Base-by-base conservation (phyloP, 2,888 invertebrate species). In the Cephalotes varians region DNA sequence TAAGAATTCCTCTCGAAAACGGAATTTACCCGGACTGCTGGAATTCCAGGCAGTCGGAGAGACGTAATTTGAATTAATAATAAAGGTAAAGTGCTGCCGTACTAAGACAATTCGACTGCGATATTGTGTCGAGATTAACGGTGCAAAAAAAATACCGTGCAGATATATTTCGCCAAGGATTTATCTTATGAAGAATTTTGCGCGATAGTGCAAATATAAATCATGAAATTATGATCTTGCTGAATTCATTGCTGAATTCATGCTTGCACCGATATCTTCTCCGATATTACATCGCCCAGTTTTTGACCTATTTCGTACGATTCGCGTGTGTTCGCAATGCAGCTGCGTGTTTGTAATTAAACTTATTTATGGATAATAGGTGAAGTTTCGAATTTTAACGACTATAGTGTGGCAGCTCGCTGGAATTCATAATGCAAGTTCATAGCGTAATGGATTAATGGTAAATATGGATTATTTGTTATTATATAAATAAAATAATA, bases 61-160 rank as follows among this genome's bases (percentile, higher is more conserved):
- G 34, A 56, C 44, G 77, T 79, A 79, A 79, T 79, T 79, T 79
- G 77, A 79, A 71, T 79, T 71, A 79, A 79, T 79, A 79, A 71
- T 79, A 79, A 79, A 79, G 71, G 71, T 71, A 79, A 79, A 71
- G 71, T 56, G 69, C 71, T 34, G 18, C 54, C 44, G n/a, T 12
- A 25, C 40, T 40, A 54, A 28, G 54, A 67, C 77, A 69, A 64
- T 21, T 64, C 21, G 34, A 44, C 77, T 69, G 31, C 44, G 31
- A 31, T 56, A 71, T 79, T 34, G 77, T 56, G 54, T 56, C 31
- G 44, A 25, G 56, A 71, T 79, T 79, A 79, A 40, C 71, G 9
- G 54, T 2, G 56, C 31, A 31, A 79, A 47, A 79, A 67, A 44
- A 79, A 79, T 47, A 69, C 18, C 25, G 44, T 31, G 21, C 40